These are phyloP conservation scores for Drosophila cardini DNA, from an alignment of 1,140 invertebrate genomes.

Conservation along the genomic window DNA sequence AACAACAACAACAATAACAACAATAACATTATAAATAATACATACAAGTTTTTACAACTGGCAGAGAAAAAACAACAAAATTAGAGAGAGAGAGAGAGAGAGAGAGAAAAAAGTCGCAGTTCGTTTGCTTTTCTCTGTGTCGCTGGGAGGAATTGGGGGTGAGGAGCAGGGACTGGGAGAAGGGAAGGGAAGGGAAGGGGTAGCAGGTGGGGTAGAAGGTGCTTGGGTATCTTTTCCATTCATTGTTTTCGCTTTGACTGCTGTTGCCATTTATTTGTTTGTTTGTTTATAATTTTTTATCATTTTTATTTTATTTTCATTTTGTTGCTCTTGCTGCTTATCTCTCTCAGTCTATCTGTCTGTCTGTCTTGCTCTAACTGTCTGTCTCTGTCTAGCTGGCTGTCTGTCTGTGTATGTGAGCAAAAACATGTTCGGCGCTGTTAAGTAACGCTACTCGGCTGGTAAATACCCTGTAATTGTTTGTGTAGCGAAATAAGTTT, in stretches of 20 bases:
- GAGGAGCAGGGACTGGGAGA: neutral
- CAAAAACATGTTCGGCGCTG: neutral
- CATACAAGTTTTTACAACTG: constrained; percentile 55
- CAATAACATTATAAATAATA: constrained; percentile 51
- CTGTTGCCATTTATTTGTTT: constrained; percentile 27
- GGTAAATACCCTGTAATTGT: neutral
- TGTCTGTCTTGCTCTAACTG: constrained; percentile 8
- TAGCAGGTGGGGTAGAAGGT: neutral
- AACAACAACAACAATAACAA: constrained; percentile 23
- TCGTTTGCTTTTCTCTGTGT: constrained; percentile 9
- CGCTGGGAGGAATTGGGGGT: neutral
- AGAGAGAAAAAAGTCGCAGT: constrained; percentile 20
- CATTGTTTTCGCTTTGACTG: constrained; percentile 36
- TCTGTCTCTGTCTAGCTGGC: neutral
- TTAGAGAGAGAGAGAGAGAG: too few species aligned
- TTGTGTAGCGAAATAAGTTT: neutral
- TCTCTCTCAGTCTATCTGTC: constrained; percentile 21
- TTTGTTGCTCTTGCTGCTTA: constrained; percentile 20
- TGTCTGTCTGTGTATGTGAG: constrained; percentile 11
- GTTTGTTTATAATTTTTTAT: constrained; percentile 46
- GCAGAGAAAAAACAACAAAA: constrained; percentile 17
- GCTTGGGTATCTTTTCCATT: constrained; percentile 32
- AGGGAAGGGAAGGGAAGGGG: neutral
- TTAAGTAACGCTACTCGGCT: neutral
- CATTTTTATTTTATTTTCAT: constrained; percentile 24